Percentiles rank a stretch among this genome's conserved stretches.
These are phyloP conservation scores for Melanitta fusca DNA, from an alignment of 2,797 vertebrate species.

Conservation along the genomic window DNA sequence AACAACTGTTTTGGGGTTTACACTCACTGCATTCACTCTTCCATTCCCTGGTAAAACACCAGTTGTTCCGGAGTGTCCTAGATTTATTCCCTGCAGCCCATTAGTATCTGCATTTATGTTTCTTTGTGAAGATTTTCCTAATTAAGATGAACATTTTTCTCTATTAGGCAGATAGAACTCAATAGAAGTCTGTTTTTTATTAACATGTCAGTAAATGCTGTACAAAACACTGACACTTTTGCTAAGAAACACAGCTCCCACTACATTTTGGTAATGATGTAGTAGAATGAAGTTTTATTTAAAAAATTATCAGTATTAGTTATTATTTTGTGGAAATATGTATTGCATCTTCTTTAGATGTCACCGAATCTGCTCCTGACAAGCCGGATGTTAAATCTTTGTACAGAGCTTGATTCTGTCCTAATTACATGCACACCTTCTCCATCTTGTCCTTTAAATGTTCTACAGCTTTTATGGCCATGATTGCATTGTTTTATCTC, in stretches of 20 bases:
- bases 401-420: background rate
- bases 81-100: conserved; percentile 51
- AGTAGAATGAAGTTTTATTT: conserved; percentile 63
- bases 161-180: conserved; percentile 75
- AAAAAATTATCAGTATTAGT: conserved; percentile 65
- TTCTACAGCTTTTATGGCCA: background rate
- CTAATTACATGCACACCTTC: background rate
- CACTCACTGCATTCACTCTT: conserved; percentile 8
- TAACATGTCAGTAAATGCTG: conserved; percentile 49
- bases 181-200: conserved; percentile 65
- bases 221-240: conserved; percentile 44
- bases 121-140: conserved; percentile 75
- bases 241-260: conserved; percentile 19
- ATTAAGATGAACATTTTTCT: conserved; percentile 77
- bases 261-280: conserved; percentile 45
- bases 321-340: conserved; percentile 65
- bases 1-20: conserved; percentile 60
- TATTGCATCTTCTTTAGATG: background rate
- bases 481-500: background rate
- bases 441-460: background rate
- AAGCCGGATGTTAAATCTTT: background rate
- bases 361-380: background rate
- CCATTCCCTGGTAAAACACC: conserved; percentile 47
- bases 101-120: conserved; percentile 56
- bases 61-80: conserved; percentile 28